Percentiles rank a stretch among this genome's conserved stretches.
Conservation (phyloP, 2,888 invertebrate genomes). For the Micropterix aruncella region DNA sequence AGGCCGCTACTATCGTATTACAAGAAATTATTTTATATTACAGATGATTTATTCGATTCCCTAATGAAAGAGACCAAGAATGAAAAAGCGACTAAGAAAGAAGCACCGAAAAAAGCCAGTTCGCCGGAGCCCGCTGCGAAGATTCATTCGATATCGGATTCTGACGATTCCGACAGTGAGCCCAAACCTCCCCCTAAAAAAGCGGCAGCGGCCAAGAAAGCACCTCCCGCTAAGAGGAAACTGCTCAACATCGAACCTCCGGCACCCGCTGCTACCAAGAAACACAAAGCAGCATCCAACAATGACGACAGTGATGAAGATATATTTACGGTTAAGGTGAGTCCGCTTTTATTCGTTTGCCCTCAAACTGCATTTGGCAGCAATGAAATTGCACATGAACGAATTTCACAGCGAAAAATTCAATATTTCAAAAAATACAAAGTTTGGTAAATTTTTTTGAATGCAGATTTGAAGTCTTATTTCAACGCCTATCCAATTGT, state of each 20-base stretch:
- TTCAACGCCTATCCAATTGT: no score
- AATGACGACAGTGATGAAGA: constrained; percentile 27
- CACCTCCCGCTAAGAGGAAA: constrained; percentile 9
- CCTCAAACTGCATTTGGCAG: no score
- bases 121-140: background rate
- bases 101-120: constrained; percentile 5
- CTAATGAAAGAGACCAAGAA: constrained; percentile 34
- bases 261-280: constrained; percentile 5
- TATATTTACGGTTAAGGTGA: constrained; percentile 36
- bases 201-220: constrained; percentile 20
- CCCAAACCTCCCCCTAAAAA: constrained; percentile 9
- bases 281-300: constrained; percentile 3
- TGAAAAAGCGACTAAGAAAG: constrained; percentile 15
- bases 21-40: constrained; percentile 7
- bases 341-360: no score
- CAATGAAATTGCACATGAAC: no score
- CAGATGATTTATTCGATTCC: constrained; percentile 37
- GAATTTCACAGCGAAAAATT: no score
- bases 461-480: no score
- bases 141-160: constrained; percentile 2
- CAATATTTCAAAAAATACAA: no score
- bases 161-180: constrained; percentile 4
- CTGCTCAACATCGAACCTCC: constrained; percentile 4
- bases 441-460: no score
- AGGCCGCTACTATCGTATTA: no score